Evolutionary conservation across 1,140 invertebrate species (phyloP), one percentile per base, ranked within the genome.

Genomic region (Drosophila neocordata): DNA sequence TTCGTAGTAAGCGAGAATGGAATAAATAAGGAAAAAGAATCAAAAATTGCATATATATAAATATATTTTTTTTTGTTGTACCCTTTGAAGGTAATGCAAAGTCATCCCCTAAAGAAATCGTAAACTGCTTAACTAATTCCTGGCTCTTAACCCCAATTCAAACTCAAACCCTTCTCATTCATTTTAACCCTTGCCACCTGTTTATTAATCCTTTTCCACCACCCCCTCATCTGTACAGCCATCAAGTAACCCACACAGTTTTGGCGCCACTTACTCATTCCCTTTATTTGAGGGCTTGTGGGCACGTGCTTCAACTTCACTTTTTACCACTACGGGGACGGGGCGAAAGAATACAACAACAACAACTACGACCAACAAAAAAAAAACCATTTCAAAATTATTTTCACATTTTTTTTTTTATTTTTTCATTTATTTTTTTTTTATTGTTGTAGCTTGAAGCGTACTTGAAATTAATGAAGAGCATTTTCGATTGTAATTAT

Each of bases 401-500:
- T 55, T 60, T 34, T 48, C 9, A 37, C 18, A 59, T 18, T 13
- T 22, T 53, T 51, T 66, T 51, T 65, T 69, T 48, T 34, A 35
- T 4, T 53, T 27, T 35, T 60, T 71, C 18, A 2, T 24, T 24
- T 24, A 24, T 6, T 69, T 35, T 60, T 31, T 58, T 37, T 37
- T 59, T 27, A 31, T 35, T 37, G 64, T 64, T 67, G 48, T 59
- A 59, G 71, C 65, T 66, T 74, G 66, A 66, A 81, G 77, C 62
- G 66, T 65, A 87, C 83, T 87, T 78, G 82, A 85, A 87, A 87
- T 88, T 87, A 88, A 87, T 87, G 82, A 88, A 85, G 82, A 85
- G 75, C 82, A 87, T 87, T 85, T 85, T 85, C 78, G 83, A 85
- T 85, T 85, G 82, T 85, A 87, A 87, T 85, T 85, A 87, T 84